Percentiles rank a stretch among this genome's conserved stretches.
These are phyloP conservation scores for Tachypleus tridentatus DNA, from an alignment of 1,140 invertebrate species.

Conservation along the genomic window DNA sequence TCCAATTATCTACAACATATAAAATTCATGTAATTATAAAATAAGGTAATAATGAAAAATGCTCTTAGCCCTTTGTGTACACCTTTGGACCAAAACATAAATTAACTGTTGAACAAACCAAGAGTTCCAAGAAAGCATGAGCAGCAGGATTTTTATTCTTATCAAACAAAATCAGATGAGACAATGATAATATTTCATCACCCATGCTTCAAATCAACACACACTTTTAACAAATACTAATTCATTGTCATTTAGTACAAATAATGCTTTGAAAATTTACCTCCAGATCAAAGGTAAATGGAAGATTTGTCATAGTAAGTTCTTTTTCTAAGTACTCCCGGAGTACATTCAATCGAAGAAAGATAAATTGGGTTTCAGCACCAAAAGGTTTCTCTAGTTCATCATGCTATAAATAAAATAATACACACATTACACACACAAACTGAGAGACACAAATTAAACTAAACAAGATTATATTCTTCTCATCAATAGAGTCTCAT, in stretches of 20 bases:
- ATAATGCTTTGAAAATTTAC: constrained; percentile 23
- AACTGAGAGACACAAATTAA: neutral
- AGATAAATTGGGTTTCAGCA: constrained; percentile 69
- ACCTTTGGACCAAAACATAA: no score
- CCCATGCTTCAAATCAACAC: constrained; percentile 6
- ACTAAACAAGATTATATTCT: neutral
- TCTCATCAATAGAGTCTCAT: neutral
- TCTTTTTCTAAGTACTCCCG: constrained; percentile 91
- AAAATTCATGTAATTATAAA: no score
- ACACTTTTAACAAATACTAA: neutral
- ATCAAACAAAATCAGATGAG: no score
- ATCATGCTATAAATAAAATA: constrained; percentile 27
- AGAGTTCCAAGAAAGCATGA: no score
- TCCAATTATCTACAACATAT: no score
- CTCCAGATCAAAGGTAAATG: constrained; percentile 57
- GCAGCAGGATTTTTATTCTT: no score
- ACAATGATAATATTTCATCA: no score
- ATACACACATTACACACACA: neutral
- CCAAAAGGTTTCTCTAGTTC: constrained; percentile 45
- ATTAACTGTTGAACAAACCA: no score
- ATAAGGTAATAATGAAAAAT: no score
- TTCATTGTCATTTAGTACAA: constrained; percentile 6
- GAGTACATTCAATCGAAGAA: constrained; percentile 80
- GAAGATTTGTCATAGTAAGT: constrained; percentile 81
- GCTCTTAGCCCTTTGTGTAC: no score